Percentiles rank a stretch among this genome's conserved stretches.
Conservation (phyloP, 2,888 invertebrate species). For the Hirtodrosophila alboralis region DNA sequence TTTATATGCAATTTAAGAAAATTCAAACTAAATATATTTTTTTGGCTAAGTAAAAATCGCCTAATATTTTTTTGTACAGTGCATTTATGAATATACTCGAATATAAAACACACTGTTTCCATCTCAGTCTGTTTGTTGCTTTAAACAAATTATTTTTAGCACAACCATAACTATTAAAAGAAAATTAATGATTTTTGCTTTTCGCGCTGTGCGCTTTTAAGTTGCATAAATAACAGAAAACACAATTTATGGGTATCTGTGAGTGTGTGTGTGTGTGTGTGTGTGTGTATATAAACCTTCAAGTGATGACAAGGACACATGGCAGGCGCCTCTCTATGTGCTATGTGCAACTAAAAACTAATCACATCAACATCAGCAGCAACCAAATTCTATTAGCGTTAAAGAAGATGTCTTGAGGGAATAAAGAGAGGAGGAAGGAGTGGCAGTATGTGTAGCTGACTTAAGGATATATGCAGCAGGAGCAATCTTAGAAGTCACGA, state of each 20-base stretch:
- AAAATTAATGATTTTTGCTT: conserved; percentile 66
- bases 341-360: conserved; percentile 69
- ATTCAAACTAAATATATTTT: too few species aligned
- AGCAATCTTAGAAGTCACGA: conserved; percentile 31
- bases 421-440: too few species aligned
- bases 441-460: background rate
- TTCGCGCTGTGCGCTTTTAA: conserved; percentile 42
- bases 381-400: conserved; percentile 67
- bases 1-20: too few species aligned
- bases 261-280: conserved; percentile 6
- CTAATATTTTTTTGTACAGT: background rate
- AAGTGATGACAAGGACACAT: conserved; percentile 45
- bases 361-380: conserved; percentile 54
- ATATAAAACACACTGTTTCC: conserved; percentile 18
- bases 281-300: conserved; percentile 16
- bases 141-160: conserved; percentile 74
- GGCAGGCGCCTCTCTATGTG: conserved; percentile 56
- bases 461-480: conserved; percentile 15
- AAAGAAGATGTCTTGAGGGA: conserved; percentile 7
- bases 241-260: conserved; percentile 16
- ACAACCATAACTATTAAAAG: conserved; percentile 63
- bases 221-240: conserved; percentile 46
- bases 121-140: conserved; percentile 48
- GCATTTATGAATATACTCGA: background rate
- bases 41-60: too few species aligned